phyloP scores from a whole-genome alignment of 35 echinoderm and acorn worm genomes.

The Apostichopus japonicus region DNA sequence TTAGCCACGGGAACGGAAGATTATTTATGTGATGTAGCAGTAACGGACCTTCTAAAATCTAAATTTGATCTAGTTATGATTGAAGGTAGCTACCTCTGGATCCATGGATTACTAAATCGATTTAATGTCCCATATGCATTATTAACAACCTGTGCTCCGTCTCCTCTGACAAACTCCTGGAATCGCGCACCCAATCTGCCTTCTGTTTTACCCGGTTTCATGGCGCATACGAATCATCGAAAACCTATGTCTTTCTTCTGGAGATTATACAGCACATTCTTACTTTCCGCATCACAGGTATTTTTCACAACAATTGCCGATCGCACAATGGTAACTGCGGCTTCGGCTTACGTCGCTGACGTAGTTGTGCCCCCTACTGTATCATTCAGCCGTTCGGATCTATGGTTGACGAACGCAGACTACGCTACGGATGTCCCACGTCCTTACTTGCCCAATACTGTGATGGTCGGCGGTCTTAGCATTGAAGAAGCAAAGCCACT shows the following conservation, averaged over 20 bases:
- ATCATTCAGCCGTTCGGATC: background rate
- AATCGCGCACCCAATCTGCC: slow-evolving; percentile 40
- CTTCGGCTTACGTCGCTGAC: background rate
- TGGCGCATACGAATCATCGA: background rate
- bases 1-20: background rate
- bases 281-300: background rate
- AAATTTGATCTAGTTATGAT: slow-evolving; percentile 31
- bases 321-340: background rate
- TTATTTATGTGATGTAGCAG: background rate
- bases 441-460: slow-evolving; percentile 41
- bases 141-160: slow-evolving; percentile 11
- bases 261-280: background rate
- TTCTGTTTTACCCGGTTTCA: slow-evolving; percentile 23
- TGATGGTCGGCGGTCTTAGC: slow-evolving; percentile 35
- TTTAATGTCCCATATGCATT: slow-evolving; percentile 19
- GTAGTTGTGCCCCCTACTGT: background rate
- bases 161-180: slow-evolving; percentile 23
- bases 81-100: slow-evolving; percentile 46
- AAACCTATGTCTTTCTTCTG: slow-evolving; percentile 29
- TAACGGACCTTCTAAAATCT: background rate
- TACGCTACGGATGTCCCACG: slow-evolving; percentile 41
- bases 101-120: slow-evolving; percentile 9
- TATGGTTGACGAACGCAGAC: slow-evolving; percentile 50
- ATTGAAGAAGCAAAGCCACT: background rate
- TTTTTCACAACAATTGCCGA: background rate